A percentile compares a stretch with the other conserved stretches of the same genome.
These are phyloP conservation scores for Nomada ruficornis DNA, from an alignment of 2,888 invertebrate genomes.

Conservation along the genomic window DNA sequence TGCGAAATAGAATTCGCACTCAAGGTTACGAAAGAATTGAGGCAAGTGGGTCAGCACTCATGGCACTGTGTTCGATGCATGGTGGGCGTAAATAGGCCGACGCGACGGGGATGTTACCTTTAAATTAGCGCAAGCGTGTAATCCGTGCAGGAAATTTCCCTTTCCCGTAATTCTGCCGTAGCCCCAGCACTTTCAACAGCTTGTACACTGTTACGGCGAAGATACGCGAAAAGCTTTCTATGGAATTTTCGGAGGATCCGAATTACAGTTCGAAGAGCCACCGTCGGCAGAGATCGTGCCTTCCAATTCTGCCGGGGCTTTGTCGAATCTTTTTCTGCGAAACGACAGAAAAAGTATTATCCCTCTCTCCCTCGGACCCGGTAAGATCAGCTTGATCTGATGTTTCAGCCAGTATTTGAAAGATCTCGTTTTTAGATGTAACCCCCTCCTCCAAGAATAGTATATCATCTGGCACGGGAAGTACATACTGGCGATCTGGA, in stretches of 20 bases:
- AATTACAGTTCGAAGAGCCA: conserved; percentile 19
- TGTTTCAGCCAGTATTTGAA: conserved; percentile 24
- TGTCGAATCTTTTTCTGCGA: neutral
- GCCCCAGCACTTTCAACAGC: conserved; percentile 17
- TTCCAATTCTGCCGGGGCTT: neutral
- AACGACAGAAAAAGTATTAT: conserved; percentile 6
- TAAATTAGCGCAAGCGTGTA: conserved; percentile 54
- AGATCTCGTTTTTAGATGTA: conserved; percentile 66
- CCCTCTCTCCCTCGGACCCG: conserved; percentile 7
- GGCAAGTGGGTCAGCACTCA: conserved; percentile 67
- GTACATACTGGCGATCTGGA: conserved; percentile 45
- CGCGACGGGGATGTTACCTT: conserved; percentile 40
- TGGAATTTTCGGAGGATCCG: conserved; percentile 22
- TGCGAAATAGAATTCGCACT: conserved; percentile 39
- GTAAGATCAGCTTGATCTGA: too few relatives aligned
- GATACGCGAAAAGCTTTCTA: neutral
- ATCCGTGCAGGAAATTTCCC: conserved; percentile 41
- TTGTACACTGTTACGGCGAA: neutral
- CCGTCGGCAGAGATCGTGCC: conserved; percentile 7
- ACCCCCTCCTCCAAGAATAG: neutral
- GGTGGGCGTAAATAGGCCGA: conserved; percentile 64
- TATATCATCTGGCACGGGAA: conserved; percentile 32
- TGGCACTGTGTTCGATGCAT: conserved; percentile 48
- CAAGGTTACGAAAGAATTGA: conserved; percentile 63
- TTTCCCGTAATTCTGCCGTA: conserved; percentile 34